These are phyloP conservation scores for Dinomys branickii DNA, from an alignment of 2,113 vertebrate species.

Conservation along the genomic window DNA sequence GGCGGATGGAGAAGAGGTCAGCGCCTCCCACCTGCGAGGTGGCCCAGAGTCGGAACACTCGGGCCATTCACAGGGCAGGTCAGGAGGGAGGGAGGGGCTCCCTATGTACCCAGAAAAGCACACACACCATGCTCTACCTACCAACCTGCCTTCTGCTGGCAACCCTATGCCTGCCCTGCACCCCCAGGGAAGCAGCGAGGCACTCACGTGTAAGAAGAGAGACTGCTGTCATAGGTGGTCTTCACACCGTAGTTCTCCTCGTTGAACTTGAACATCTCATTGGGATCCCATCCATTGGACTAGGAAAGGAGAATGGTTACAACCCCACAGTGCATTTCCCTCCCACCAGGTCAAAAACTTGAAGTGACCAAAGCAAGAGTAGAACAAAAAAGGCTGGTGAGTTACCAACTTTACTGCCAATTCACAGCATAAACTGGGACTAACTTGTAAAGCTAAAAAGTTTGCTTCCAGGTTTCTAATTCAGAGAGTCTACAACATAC, in stretches of 20 bases:
- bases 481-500: background rate
- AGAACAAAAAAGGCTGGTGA: background rate
- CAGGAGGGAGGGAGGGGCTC: background rate
- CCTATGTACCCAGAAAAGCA: background rate
- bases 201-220: constrained; percentile 95
- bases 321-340: background rate
- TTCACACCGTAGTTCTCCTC: constrained; percentile 95
- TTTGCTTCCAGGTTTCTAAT: background rate
- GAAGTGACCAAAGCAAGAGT: background rate
- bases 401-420: background rate
- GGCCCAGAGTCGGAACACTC: background rate
- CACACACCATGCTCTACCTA: background rate
- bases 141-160: background rate
- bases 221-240: constrained; percentile 95
- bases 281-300: constrained; percentile 97
- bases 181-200: background rate
- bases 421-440: background rate
- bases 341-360: background rate
- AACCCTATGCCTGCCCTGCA: background rate
- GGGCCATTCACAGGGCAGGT: background rate
- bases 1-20: background rate
- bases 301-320: constrained; percentile 67
- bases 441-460: background rate
- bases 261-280: constrained; percentile 96
- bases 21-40: background rate